Conservation (phyloP, 1,140 invertebrate genomes). For the Coptotermes formosanus region DNA sequence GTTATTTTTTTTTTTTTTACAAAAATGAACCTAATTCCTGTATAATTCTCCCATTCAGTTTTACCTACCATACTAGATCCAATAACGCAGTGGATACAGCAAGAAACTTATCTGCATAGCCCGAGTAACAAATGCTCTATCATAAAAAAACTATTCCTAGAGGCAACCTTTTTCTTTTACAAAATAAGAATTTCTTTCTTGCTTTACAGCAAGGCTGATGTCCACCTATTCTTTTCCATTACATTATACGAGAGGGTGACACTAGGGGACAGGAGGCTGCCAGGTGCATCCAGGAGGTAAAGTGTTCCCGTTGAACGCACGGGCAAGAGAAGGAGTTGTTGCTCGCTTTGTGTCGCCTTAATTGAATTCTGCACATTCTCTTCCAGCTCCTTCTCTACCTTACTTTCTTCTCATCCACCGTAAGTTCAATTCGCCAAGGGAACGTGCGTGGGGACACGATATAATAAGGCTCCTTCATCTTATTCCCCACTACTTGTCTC, state of each 20-base stretch:
- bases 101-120: not conserved
- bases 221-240: conserved; percentile 18
- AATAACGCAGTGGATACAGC: not conserved
- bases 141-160: too few relatives aligned
- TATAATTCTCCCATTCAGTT: not conserved
- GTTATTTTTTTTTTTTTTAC: not conserved
- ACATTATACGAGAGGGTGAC: not conserved
- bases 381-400: not conserved
- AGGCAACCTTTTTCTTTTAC: not conserved
- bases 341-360: conserved; percentile 9
- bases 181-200: not conserved
- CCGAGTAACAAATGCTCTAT: not conserved
- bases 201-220: not conserved
- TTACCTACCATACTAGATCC: not conserved
- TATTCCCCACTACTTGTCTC: not conserved
- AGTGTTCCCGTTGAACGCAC: conserved; percentile 8
- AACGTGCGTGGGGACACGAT: not conserved
- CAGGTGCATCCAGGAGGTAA: not conserved
- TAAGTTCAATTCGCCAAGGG: not conserved
- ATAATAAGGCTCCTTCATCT: conserved; percentile 19
- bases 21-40: not conserved
- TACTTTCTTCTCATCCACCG: not conserved
- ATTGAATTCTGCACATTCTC: conserved; percentile 18
- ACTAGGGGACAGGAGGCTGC: not conserved
- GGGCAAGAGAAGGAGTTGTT: not conserved